A percentile compares a stretch with the other conserved stretches of the same genome.
phyloP scores from a whole-genome alignment of 1,140 invertebrate genomes.

The Palaemon carinicauda region DNA sequence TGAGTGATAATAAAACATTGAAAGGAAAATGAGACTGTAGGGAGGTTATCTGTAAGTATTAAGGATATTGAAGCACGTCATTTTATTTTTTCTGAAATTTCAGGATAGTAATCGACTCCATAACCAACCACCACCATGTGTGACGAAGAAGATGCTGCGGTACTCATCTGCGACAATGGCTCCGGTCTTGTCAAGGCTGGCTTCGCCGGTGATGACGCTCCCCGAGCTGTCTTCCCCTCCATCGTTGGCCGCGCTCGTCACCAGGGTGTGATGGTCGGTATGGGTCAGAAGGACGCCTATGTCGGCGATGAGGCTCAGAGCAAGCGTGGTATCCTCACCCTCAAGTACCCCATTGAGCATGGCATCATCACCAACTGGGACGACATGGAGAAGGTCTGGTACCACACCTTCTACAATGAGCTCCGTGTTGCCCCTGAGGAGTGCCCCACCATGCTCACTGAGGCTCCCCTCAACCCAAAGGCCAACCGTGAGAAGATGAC shows the following conservation, averaged over 20 bases:
- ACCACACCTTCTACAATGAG: conserved; percentile 95
- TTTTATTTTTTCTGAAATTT: no score
- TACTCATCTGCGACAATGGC: conserved; percentile 72
- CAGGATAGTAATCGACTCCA: conserved; percentile 2
- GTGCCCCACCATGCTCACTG: conserved; percentile 89
- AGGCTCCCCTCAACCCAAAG: conserved; percentile 92
- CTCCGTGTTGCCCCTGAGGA: conserved; percentile 92
- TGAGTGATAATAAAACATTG: no score
- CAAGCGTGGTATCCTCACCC: conserved; percentile 88
- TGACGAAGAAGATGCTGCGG: conserved; percentile 74
- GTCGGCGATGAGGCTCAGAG: conserved; percentile 92
- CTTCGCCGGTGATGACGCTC: conserved; percentile 74
- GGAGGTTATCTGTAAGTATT: no score
- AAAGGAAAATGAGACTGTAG: no score
- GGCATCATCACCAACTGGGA: conserved; percentile 97
- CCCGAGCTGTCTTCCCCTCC: conserved; percentile 73
- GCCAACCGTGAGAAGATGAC: conserved; percentile 81
- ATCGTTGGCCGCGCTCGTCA: conserved; percentile 73
- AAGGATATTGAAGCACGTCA: no score
- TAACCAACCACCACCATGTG: conserved; percentile 64
- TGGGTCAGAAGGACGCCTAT: conserved; percentile 90
- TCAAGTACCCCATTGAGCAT: conserved; percentile 94
- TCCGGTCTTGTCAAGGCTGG: conserved; percentile 75
- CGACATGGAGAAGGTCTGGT: conserved; percentile 98
- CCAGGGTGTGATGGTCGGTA: conserved; percentile 85